These are phyloP conservation scores for Pardalotus punctatus DNA, from an alignment of 2,113 vertebrate species.

Conservation along the genomic window DNA sequence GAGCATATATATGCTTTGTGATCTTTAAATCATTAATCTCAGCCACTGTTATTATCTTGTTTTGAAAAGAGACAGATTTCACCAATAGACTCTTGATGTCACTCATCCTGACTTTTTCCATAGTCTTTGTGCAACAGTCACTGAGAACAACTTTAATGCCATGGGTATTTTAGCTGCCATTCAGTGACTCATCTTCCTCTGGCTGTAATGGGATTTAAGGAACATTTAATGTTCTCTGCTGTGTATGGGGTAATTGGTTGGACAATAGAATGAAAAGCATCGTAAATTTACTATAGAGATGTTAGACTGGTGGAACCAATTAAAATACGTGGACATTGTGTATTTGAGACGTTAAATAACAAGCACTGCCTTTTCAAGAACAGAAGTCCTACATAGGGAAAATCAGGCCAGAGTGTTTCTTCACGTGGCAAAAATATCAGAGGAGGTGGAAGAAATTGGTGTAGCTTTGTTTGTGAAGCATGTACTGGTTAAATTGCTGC, in stretches of 20 bases:
- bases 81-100: not conserved
- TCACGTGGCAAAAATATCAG: not conserved
- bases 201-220: conserved; percentile 8
- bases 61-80: not conserved
- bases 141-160: not conserved
- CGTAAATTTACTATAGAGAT: not conserved
- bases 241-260: not conserved
- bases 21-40: not conserved
- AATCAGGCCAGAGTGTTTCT: not conserved
- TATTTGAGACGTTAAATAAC: not conserved
- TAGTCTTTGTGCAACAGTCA: not conserved
- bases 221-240: not conserved
- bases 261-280: not conserved
- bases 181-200: not conserved
- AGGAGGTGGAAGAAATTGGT: not conserved
- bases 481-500: conserved; percentile 6
- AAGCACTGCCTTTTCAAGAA: not conserved
- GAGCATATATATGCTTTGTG: not conserved
- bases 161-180: not conserved
- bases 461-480: conserved; percentile 19
- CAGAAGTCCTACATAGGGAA: not conserved
- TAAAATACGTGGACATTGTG: not conserved
- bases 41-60: not conserved
- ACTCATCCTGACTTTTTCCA: not conserved
- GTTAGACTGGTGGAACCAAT: not conserved